phyloP scores from a whole-genome alignment of 2,113 vertebrate species.

The Epinephelus cyanopodus region DNA sequence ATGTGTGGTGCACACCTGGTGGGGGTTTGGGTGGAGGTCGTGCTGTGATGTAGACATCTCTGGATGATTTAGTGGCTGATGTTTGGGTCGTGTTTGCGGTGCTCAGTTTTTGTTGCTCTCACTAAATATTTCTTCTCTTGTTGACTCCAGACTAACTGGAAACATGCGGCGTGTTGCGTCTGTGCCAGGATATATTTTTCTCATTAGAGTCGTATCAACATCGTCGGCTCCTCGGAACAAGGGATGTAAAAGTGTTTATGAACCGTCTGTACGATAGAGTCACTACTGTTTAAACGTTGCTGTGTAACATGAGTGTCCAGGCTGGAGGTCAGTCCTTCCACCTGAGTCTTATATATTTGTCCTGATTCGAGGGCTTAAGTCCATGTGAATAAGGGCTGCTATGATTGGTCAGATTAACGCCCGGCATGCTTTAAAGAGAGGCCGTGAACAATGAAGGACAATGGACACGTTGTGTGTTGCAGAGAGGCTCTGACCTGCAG shows the following conservation, averaged over 20 bases:
- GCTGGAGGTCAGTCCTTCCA: slow-evolving; percentile 27
- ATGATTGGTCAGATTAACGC: slow-evolving; percentile 54
- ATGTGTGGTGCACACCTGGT: neutral
- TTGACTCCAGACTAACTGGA: slow-evolving; percentile 26
- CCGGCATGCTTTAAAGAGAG: slow-evolving; percentile 50
- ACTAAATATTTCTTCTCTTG: neutral
- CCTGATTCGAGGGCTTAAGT: slow-evolving; percentile 50
- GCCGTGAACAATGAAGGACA: slow-evolving; percentile 64
- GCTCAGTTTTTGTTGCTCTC: neutral
- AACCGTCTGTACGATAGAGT: neutral
- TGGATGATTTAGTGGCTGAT: neutral
- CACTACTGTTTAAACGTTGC: neutral
- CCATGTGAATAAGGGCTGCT: slow-evolving; percentile 48
- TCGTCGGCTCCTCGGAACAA: neutral
- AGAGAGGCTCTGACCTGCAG: slow-evolving; percentile 31
- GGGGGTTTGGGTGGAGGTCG: neutral
- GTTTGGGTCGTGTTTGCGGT: neutral
- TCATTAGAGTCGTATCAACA: slow-evolving; percentile 6
- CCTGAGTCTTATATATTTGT: slow-evolving; percentile 48
- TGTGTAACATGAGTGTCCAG: neutral
- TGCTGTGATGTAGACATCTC: neutral
- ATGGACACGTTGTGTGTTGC: slow-evolving; percentile 55
- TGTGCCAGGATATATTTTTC: slow-evolving; percentile 17
- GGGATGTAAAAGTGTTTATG: neutral
- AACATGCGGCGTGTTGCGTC: neutral